Evolutionary conservation across 2,797 vertebrate species (phyloP).

Genomic region (Rallus crepitans): DNA sequence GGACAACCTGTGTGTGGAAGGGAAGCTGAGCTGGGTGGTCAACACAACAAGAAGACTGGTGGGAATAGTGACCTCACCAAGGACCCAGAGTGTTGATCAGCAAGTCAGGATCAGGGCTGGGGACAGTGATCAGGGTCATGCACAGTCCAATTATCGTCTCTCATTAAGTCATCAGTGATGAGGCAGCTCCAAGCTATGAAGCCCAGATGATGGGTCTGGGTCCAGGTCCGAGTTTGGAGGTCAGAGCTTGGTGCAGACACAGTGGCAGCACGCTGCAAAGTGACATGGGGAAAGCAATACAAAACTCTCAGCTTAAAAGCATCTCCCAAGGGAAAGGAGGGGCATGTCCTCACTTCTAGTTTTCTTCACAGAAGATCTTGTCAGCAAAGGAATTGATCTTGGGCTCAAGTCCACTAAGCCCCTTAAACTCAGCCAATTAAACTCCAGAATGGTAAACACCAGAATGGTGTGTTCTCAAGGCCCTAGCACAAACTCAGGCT

Average conservation of each 20-base stretch:
- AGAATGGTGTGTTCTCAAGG: rapidly evolving
- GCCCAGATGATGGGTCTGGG: not conserved
- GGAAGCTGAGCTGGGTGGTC: not conserved
- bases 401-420: not conserved
- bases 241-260: not conserved
- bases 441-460: not conserved
- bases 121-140: not conserved
- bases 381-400: not conserved
- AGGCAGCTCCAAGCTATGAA: not conserved
- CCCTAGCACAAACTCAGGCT: not conserved
- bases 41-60: rapidly evolving
- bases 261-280: not conserved
- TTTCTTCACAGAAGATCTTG: not conserved
- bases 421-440: not conserved
- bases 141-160: not conserved
- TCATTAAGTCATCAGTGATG: not conserved
- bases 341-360: not conserved
- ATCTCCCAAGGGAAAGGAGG: not conserved
- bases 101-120: not conserved
- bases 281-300: rapidly evolving
- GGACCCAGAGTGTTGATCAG: not conserved
- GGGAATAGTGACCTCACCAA: not conserved
- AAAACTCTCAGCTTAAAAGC: not conserved
- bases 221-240: not conserved
- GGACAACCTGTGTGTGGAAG: not conserved